Base-by-base conservation (phyloP, 64 coral and sea anemone species). In the Montipora efflorescens region DNA sequence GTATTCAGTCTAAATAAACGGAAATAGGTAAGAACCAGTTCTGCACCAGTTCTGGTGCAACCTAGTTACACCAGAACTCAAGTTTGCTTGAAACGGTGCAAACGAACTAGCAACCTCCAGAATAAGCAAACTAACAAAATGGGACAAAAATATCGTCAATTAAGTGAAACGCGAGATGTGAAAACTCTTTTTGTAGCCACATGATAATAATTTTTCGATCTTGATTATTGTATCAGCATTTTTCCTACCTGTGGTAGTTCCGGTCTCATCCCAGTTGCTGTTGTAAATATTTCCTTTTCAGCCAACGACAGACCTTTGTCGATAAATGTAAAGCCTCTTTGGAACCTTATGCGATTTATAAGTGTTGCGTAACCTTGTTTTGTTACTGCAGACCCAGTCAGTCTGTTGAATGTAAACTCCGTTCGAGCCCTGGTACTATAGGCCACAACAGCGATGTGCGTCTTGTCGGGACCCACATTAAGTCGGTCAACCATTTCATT, bases 281-380 rank as follows among this genome's bases (percentile, higher is more conserved):
- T 59, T 7, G 36, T 74, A 76, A 96, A 96, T 12, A 96, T 70
- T 25, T 69, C 36, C 19, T 16, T 59, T 15, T 90, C 75, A 12
- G 95, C 91, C 52, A 88, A 62, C 7, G 71, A 53, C 36, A 96
- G 61, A 15, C 91, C 95, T 77, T 93, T 79, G 77, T 96, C 95
- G 77, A 93, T 96, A 59, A 90, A 96, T 0, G 95, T 96, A 12
- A 87, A 82, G 16, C 95, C 91, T 74, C 95, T 67, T 75, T 94
- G 75, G 70, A 84, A 93, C 11, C 87, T 69, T n/a, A 96, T 55
- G 9, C 57, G 3, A 7, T 84, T 57, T 18, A 96, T 86, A 8
- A 53, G 77, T 8, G 9, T 13, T 2, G 4, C 8, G 18, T 90
- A 81, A 8, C 52, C 59, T 43, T 44, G 13, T 7, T 73, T 73